Evolutionary conservation across 1,140 invertebrate species (phyloP).

Genomic region (Zaprionus lachaisei): DNA sequence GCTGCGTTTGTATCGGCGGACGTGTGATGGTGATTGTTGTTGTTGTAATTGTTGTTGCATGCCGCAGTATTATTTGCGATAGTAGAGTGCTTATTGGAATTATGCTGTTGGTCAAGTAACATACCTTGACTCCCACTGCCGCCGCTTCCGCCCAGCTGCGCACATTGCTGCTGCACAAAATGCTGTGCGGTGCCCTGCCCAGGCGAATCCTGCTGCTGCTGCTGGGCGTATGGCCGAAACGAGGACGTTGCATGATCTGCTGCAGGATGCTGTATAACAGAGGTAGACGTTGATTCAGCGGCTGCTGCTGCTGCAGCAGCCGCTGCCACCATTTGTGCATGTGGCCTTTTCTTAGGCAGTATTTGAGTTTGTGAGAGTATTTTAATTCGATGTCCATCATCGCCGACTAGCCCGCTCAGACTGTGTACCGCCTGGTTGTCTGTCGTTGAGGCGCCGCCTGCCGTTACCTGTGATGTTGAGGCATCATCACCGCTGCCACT

Average conservation of each 20-base stretch:
- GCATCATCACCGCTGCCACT: conserved; percentile 56
- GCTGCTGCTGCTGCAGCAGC: conserved; percentile 67
- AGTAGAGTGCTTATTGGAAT: conserved; percentile 82
- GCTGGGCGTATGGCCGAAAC: conserved; percentile 79
- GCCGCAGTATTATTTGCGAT: conserved; percentile 72
- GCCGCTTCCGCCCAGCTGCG: conserved; percentile 64
- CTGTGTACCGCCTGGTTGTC: conserved; percentile 38
- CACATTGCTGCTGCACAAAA: conserved; percentile 76
- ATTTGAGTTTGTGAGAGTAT: conserved; percentile 84
- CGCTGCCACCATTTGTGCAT: conserved; percentile 80
- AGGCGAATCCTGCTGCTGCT: conserved; percentile 56
- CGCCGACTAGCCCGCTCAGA: conserved; percentile 60
- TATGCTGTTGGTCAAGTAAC: conserved; percentile 84
- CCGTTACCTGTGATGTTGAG: conserved; percentile 59
- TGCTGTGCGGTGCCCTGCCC: conserved; percentile 59
- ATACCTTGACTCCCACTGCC: conserved; percentile 81
- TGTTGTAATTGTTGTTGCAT: conserved; percentile 82
- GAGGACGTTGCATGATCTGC: conserved; percentile 71
- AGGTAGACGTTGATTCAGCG: conserved; percentile 64
- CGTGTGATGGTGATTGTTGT: conserved; percentile 69
- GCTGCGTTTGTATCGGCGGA: conserved; percentile 51
- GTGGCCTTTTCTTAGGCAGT: conserved; percentile 80
- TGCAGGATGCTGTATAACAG: conserved; percentile 75
- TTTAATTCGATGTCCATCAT: conserved; percentile 83
- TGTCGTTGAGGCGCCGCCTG: conserved; percentile 45